phyloP scores from a whole-genome alignment of 2,888 invertebrate species.

The Papilio gigon region DNA sequence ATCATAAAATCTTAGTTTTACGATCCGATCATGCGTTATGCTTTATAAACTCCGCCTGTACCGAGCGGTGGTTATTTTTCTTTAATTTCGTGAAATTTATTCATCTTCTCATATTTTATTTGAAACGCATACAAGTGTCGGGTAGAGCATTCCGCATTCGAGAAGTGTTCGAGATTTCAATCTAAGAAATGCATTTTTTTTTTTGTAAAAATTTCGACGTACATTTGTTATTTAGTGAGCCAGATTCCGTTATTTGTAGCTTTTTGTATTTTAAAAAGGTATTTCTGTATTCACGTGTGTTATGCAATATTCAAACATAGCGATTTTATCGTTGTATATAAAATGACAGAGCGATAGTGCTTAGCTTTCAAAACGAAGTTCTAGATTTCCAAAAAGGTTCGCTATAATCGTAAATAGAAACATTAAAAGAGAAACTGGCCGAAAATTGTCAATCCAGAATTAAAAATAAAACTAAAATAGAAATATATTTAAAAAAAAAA shows the following conservation, averaged over 20 bases:
- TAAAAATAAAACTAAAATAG: too few relatives aligned
- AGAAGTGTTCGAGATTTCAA: conserved; percentile 17
- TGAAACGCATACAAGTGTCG: conserved; percentile 16
- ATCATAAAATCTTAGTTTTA: conserved; percentile 21
- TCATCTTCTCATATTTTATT: conserved; percentile 28
- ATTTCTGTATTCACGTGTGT: not conserved
- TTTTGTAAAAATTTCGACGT: conserved; percentile 22
- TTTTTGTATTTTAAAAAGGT: conserved; percentile 2
- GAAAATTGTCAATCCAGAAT: too few relatives aligned
- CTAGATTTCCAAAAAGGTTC: too few relatives aligned
- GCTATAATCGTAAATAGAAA: too few relatives aligned
- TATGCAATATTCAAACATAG: not conserved
- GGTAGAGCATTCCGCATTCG: conserved; percentile 18
- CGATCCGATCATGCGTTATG: conserved; percentile 15
- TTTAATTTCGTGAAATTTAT: conserved; percentile 29
- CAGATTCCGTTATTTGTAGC: conserved; percentile 1
- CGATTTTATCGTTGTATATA: not conserved
- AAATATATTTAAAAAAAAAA: too few relatives aligned
- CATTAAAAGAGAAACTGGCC: too few relatives aligned
- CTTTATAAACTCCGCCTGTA: conserved; percentile 1
- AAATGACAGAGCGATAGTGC: not conserved
- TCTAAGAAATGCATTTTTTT: conserved; percentile 31
- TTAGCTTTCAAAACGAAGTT: not conserved
- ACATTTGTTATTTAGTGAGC: conserved; percentile 19
- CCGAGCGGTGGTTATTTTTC: conserved; percentile 9